A percentile compares a stretch with the other conserved stretches of the same genome.
phyloP scores from a whole-genome alignment of 2,888 invertebrate species.

The Lithophane ornitopus region DNA sequence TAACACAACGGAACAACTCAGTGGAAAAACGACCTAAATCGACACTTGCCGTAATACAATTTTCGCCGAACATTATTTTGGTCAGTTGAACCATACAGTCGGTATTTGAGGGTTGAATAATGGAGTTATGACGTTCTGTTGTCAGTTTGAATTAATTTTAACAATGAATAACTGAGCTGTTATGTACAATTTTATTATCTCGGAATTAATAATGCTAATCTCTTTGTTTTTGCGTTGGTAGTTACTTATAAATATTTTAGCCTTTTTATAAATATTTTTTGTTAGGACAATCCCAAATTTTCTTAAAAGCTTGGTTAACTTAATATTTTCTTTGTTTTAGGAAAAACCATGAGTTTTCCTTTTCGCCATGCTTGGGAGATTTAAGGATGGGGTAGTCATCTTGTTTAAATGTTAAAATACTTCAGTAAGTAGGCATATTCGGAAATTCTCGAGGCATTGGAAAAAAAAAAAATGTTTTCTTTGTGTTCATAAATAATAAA shows the following conservation, averaged over 20 bases:
- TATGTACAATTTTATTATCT: slow-evolving; percentile 18
- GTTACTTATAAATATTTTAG: neutral
- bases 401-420: neutral
- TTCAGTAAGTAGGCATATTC: neutral
- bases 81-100: neutral
- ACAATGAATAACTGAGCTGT: slow-evolving; percentile 20
- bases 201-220: neutral
- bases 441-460: too few relatives aligned
- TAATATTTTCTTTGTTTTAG: slow-evolving; percentile 9
- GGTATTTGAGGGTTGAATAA: neutral
- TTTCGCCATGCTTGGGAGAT: too few relatives aligned
- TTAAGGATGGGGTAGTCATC: neutral
- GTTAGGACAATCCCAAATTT: neutral
- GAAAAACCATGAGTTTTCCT: neutral
- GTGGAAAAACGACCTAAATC: slow-evolving; percentile 13
- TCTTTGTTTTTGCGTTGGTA: neutral
- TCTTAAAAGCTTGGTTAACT: slow-evolving; percentile 9
- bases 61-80: neutral
- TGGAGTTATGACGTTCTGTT: slow-evolving; percentile 5
- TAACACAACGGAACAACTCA: slow-evolving; percentile 10
- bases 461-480: neutral
- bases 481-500: too few relatives aligned
- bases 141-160: neutral
- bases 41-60: neutral
- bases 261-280: neutral